Percentiles rank a stretch among this genome's conserved stretches.
phyloP scores from a whole-genome alignment of 1,140 invertebrate species.

The Papilio dardanus region DNA sequence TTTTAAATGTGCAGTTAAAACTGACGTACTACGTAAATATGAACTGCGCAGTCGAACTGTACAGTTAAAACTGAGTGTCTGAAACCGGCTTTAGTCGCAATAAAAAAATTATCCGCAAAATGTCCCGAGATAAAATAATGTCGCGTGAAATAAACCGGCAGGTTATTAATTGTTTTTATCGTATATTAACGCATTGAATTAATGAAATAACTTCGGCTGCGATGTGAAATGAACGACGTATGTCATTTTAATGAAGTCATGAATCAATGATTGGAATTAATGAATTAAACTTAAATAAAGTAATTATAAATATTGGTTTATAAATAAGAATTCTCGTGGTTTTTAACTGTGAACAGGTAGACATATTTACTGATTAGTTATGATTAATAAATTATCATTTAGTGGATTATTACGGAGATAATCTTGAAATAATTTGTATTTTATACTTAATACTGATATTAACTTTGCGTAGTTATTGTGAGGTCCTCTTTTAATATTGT shows the following conservation, averaged over 20 bases:
- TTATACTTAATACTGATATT: too few relatives aligned
- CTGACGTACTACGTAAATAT: too few relatives aligned
- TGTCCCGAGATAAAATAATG: conserved; percentile 11
- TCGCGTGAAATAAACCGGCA: neutral
- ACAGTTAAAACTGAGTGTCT: too few relatives aligned
- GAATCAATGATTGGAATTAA: conserved; percentile 28
- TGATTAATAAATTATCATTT: neutral
- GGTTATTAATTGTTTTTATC: conserved; percentile 27
- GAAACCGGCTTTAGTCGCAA: too few relatives aligned
- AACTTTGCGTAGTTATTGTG: too few relatives aligned
- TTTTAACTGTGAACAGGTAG: neutral
- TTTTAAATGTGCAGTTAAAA: too few relatives aligned
- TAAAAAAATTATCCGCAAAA: neutral
- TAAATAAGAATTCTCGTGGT: neutral
- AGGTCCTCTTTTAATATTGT: too few relatives aligned
- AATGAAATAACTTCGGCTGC: conserved; percentile 23
- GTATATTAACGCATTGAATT: conserved; percentile 27
- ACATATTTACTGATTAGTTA: neutral
- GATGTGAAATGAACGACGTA: neutral
- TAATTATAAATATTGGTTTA: neutral
- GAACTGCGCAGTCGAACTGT: too few relatives aligned
- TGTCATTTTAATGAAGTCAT: conserved; percentile 11
- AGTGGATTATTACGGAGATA: too few relatives aligned
- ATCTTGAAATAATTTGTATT: too few relatives aligned
- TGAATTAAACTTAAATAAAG: conserved; percentile 10